These are phyloP conservation scores for Polydrusus tereticollis DNA, from an alignment of 2,888 invertebrate genomes.

Conservation along the genomic window DNA sequence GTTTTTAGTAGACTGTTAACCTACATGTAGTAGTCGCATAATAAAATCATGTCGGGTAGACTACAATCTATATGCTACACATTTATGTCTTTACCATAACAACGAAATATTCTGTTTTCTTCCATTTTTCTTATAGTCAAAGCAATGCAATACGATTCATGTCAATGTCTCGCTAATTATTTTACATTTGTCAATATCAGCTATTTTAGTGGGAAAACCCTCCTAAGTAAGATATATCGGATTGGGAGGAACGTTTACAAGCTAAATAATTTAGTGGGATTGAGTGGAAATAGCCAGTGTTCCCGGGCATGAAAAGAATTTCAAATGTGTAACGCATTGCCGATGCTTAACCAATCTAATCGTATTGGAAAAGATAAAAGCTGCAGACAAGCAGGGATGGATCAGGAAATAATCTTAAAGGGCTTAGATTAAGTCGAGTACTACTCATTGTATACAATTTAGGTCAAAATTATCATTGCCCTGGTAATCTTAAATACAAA, in stretches of 20 bases:
- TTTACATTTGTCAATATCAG: conserved; percentile 14
- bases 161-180: neutral
- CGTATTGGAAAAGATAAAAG: conserved; percentile 9
- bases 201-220: neutral
- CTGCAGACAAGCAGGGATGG: neutral
- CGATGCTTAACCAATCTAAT: conserved; percentile 5
- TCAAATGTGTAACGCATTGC: conserved; percentile 38
- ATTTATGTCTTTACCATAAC: too few relatives aligned
- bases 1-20: too few relatives aligned
- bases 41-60: too few relatives aligned
- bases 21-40: too few relatives aligned
- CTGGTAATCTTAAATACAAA: too few relatives aligned
- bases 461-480: too few relatives aligned
- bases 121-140: too few relatives aligned
- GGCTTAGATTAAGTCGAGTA: too few relatives aligned
- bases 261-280: conserved; percentile 45
- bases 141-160: neutral
- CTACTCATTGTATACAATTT: too few relatives aligned
- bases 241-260: conserved; percentile 33
- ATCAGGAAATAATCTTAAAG: neutral
- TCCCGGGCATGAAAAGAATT: conserved; percentile 40
- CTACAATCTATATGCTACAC: too few relatives aligned
- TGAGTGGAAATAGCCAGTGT: conserved; percentile 46
- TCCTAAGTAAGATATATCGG: conserved; percentile 26
- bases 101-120: too few relatives aligned